These are phyloP conservation scores for Myotis findleyi DNA, from an alignment of 2,797 vertebrate genomes.

Conservation along the genomic window DNA sequence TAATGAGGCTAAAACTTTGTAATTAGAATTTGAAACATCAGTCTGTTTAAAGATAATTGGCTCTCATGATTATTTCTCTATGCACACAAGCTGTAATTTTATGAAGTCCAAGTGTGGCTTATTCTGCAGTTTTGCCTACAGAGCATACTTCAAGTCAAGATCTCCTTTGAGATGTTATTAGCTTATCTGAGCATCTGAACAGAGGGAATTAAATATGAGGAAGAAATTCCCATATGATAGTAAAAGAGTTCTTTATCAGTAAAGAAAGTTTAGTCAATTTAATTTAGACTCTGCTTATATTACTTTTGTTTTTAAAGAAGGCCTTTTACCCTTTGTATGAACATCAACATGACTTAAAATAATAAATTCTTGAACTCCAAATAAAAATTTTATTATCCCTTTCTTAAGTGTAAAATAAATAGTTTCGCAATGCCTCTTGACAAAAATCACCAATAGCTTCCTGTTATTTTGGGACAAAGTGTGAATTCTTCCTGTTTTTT, in stretches of 20 bases:
- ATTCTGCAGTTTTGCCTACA: constrained; percentile 55
- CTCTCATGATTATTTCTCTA: constrained; percentile 76
- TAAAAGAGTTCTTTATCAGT: background rate
- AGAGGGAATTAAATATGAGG: background rate
- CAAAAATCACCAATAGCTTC: background rate
- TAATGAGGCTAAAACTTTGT: constrained; percentile 81
- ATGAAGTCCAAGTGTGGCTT: constrained; percentile 65
- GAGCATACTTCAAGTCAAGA: constrained; percentile 22
- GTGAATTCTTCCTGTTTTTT: background rate
- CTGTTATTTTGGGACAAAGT: background rate
- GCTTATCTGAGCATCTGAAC: constrained; percentile 10
- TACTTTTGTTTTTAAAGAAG: background rate
- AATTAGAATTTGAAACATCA: constrained; percentile 79
- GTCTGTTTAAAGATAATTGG: constrained; percentile 78
- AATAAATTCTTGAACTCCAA: background rate
- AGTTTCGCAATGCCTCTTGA: background rate
- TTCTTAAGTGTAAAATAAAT: constrained; percentile 25
- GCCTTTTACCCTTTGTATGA: background rate
- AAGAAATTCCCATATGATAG: constrained; percentile 37
- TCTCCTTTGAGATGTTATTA: constrained; percentile 30
- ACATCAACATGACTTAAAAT: background rate
- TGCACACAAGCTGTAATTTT: constrained; percentile 67
- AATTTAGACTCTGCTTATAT: background rate
- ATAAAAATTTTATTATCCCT: background rate
- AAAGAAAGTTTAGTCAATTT: background rate